Percentiles rank a stretch among this genome's conserved stretches.
Conservation (phyloP, 2,113 vertebrate species). For the Chaetops frenatus region DNA sequence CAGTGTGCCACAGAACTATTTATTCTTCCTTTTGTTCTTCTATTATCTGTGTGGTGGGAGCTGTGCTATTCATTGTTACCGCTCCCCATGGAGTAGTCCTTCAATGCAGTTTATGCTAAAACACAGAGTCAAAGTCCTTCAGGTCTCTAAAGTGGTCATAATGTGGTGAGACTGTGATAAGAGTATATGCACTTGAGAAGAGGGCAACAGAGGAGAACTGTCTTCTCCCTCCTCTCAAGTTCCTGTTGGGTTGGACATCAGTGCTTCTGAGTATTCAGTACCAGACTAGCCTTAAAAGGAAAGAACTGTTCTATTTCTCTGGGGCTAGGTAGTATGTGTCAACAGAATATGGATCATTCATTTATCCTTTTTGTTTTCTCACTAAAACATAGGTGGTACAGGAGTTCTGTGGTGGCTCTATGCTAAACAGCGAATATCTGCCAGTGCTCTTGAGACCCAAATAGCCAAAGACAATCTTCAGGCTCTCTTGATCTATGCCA, state of each 20-base stretch:
- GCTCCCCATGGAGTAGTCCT: not conserved
- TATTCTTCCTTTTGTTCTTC: not conserved
- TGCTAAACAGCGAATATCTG: constrained; percentile 81
- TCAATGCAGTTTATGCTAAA: not conserved
- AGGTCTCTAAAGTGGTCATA: not conserved
- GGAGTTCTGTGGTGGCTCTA: constrained; percentile 97
- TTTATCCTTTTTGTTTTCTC: not conserved
- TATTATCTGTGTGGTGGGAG: not conserved
- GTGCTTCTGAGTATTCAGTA: not conserved
- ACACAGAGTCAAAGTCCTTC: not conserved
- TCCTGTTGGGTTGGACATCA: not conserved
- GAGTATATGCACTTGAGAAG: not conserved
- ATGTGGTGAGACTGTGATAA: not conserved
- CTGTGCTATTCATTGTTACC: not conserved
- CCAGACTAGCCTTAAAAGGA: not conserved
- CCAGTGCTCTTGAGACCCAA: constrained; percentile 73
- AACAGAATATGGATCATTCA: not conserved
- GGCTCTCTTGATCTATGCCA: constrained; percentile 89
- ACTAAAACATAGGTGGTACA: constrained; percentile 80
- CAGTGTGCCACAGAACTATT: not conserved
- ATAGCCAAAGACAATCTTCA: constrained; percentile 80
- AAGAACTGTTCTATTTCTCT: not conserved
- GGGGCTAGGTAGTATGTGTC: not conserved
- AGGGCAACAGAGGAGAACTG: not conserved
- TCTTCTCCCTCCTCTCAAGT: not conserved